Conservation (phyloP, 2,113 vertebrate genomes). For the Myiopsitta monachus region DNA sequence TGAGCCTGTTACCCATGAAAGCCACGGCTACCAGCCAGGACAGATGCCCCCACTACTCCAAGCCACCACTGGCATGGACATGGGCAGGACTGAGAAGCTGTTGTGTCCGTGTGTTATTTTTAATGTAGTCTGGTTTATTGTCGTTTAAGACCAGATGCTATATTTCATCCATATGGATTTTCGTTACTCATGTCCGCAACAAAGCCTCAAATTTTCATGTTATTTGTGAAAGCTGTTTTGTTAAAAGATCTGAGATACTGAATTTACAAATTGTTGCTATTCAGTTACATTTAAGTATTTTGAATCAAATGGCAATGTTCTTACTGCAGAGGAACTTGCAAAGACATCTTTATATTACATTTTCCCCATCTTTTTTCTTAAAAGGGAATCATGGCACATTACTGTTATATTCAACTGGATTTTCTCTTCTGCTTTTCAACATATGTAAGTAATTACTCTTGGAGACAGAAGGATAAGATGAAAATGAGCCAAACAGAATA, state of each 20-base stretch:
- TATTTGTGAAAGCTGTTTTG: neutral
- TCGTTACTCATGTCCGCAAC: neutral
- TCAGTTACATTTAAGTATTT: neutral
- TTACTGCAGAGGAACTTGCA: neutral
- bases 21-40: neutral
- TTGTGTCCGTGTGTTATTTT: neutral
- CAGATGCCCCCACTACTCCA: accelerated
- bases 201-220: neutral
- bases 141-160: neutral
- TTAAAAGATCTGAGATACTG: neutral
- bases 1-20: neutral
- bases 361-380: neutral
- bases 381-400: accelerated
- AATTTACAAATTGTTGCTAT: neutral
- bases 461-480: neutral
- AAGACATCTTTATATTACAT: neutral
- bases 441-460: neutral
- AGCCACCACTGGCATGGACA: neutral
- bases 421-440: neutral
- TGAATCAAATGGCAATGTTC: neutral
- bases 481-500: neutral
- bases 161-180: neutral
- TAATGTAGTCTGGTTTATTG: neutral
- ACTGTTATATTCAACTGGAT: neutral
- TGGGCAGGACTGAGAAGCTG: neutral